phyloP scores from a whole-genome alignment of 2,797 vertebrate species.

The Hypotaenidia philippensis region DNA sequence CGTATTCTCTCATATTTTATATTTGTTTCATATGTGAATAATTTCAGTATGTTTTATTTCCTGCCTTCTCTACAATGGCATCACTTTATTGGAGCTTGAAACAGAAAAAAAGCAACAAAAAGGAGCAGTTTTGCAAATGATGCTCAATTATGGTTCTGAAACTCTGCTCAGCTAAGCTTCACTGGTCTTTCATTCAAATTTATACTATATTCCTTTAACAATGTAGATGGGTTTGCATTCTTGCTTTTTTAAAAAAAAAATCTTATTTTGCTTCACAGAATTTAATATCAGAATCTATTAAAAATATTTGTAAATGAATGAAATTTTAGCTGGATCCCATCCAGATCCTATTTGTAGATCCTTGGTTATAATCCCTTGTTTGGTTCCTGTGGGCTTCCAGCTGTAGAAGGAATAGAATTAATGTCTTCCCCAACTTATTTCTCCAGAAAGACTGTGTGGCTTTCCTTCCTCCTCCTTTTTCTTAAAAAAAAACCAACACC shows the following conservation, averaged over 20 bases:
- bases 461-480: neutral
- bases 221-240: neutral
- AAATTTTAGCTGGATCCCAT: constrained; percentile 18
- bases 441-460: neutral
- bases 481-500: neutral
- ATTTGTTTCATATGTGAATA: neutral
- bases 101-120: constrained; percentile 10
- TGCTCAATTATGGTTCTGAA: neutral
- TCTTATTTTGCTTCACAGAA: neutral
- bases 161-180: neutral
- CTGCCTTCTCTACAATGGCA: neutral
- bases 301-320: constrained; percentile 8
- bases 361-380: neutral
- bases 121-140: constrained; percentile 29
- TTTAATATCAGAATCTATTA: constrained; percentile 27
- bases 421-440: neutral
- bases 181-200: neutral
- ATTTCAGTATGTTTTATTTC: neutral
- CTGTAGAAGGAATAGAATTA: neutral
- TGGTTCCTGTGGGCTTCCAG: constrained; percentile 20
- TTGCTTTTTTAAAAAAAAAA: neutral
- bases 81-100: neutral
- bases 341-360: neutral
- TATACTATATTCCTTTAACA: neutral
- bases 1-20: neutral